Evolutionary conservation across 2,797 vertebrate genomes (phyloP), one percentile per base, ranked within the genome.

Genomic region (Psittacula echo): DNA sequence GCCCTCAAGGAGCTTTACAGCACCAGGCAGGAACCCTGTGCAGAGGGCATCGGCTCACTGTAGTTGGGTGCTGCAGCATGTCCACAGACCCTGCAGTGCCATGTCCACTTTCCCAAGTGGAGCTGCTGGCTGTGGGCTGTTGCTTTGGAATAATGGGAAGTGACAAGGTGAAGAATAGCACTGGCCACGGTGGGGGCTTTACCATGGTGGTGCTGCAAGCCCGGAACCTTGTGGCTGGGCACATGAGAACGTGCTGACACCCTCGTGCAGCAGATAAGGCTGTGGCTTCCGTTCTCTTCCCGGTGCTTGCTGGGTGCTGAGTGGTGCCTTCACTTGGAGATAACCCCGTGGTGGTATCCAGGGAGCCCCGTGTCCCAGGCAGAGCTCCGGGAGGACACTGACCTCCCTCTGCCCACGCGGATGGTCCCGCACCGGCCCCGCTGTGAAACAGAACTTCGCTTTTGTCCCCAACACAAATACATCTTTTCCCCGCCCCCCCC

Each of bases 391-490:
- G 22, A 14, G 22, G n/a, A 34, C 94, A 53, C 85, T 97, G 97
- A 97, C 97, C 96, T 97, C 94, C 95, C 96, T 97, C 94, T 97
- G 96, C 97, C 93, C 93, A 91, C 81, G 97, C 97, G 96, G 97
- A 97, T 98, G 97, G 96, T 98, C 97, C 96, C 97, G 97, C 97
- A 92, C 97, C 94, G 97, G 96, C 93, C 97, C 97, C 84, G 97
- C 97, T 97, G 96, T 96, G 97, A 97, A 96, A 97, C 97, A 97
- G 96, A 97, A 98, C 97, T 97, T 97, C 41, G 90, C 97, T 97
- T 97, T 98, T 98, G 97, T 98, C 90, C 93, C 93, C 81, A 96
- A 94, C 98, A 97, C 97, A 97, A 98, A 97, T 97, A 97, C 96
- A 96, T 97, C 97, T 96, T 95, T 97, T 96, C 92, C 96, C 91